Percentiles rank a stretch among this genome's conserved stretches.
Conservation (phyloP, 2,113 vertebrate species). For the Lagopus leucura region DNA sequence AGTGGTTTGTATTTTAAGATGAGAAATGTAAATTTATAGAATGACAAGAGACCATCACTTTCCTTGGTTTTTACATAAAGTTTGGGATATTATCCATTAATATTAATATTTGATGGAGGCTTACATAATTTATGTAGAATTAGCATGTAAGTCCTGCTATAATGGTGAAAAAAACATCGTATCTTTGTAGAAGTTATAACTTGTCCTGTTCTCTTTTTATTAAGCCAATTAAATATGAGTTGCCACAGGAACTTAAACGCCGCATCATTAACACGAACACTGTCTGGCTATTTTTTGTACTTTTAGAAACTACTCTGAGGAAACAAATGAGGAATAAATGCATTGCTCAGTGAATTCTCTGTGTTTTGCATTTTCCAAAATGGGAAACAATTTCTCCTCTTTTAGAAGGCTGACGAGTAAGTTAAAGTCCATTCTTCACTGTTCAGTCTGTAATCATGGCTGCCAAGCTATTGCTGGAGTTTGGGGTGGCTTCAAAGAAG, state of each 20-base stretch:
- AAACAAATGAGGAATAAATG: not conserved
- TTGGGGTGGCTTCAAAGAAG: not conserved
- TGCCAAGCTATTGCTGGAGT: not conserved
- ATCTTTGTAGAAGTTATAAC: not conserved
- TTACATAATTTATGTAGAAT: not conserved
- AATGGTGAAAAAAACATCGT: not conserved
- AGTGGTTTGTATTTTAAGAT: not conserved
- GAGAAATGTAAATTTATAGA: not conserved
- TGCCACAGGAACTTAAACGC: not conserved
- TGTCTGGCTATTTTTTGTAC: not conserved
- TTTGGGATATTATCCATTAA: not conserved
- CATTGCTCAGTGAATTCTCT: not conserved
- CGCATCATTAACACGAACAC: not conserved
- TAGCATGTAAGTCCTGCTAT: not conserved
- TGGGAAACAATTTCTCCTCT: not conserved
- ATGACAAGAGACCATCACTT: not conserved
- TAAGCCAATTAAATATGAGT: not conserved
- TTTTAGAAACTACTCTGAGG: not conserved
- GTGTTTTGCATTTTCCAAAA: not conserved
- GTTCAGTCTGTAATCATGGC: too few species aligned
- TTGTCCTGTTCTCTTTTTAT: conserved; percentile 5
- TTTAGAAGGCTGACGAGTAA: not conserved
- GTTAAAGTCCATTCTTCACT: not conserved
- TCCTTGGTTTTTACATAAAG: not conserved
- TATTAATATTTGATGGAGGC: not conserved